A percentile compares a stretch with the other conserved stretches of the same genome.
These are phyloP conservation scores for Physeter macrocephalus DNA, from an alignment of 2,113 vertebrate genomes.

Conservation along the genomic window DNA sequence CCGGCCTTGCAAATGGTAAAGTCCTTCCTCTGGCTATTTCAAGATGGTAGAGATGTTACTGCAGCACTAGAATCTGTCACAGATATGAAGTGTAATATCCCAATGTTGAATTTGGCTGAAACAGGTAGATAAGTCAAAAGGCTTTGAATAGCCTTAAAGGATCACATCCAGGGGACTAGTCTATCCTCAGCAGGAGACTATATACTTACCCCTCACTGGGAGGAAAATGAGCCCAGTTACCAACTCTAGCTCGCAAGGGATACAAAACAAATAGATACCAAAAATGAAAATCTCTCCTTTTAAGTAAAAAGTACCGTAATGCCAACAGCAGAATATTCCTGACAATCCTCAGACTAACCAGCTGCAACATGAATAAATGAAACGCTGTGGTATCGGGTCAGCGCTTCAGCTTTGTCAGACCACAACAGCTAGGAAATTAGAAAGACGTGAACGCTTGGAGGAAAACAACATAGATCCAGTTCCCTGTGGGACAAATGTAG, in stretches of 20 bases:
- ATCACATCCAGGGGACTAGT: not conserved
- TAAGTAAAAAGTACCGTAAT: not conserved
- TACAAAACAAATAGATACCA: slow-evolving; percentile 23
- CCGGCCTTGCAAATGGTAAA: not conserved
- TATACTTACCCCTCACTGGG: not conserved
- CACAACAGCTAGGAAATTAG: not conserved
- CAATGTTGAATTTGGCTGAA: not conserved
- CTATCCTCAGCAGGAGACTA: not conserved
- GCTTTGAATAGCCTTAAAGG: not conserved
- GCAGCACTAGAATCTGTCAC: not conserved
- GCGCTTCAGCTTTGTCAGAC: not conserved
- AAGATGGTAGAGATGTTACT: not conserved
- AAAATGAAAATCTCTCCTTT: slow-evolving; percentile 23
- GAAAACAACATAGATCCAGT: not conserved
- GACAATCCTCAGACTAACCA: not conserved
- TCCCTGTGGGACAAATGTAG: not conserved
- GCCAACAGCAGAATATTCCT: not conserved
- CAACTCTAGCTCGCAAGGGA: not conserved
- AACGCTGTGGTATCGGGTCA: not conserved
- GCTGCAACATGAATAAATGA: not conserved
- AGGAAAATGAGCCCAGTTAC: not conserved
- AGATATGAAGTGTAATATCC: not conserved
- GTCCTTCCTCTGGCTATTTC: not conserved
- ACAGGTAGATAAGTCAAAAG: not conserved
- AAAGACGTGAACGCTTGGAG: not conserved